phyloP scores from a whole-genome alignment of 2,113 vertebrate species.

The Bubo bubo region DNA sequence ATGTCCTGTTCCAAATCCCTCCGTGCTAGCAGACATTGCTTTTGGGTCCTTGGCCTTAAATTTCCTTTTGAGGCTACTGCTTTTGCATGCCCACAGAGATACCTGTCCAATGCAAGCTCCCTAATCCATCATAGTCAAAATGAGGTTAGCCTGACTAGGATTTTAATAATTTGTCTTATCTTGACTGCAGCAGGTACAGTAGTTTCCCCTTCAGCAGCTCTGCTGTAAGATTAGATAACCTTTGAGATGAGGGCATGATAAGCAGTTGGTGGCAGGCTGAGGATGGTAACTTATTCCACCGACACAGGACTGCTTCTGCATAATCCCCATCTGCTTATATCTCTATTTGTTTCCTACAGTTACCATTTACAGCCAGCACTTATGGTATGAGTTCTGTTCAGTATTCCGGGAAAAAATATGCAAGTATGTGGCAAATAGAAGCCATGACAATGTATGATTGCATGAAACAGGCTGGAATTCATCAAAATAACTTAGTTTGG shows the following conservation, averaged over 20 bases:
- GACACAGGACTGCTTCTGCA: conserved; percentile 39
- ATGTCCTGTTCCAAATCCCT: neutral
- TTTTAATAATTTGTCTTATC: neutral
- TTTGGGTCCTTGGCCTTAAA: neutral
- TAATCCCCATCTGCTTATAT: conserved; percentile 58
- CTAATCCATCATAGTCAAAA: neutral
- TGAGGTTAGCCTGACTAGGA: neutral
- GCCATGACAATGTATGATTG: neutral
- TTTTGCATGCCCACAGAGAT: neutral
- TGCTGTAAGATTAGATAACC: neutral
- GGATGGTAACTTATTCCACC: conserved; percentile 45
- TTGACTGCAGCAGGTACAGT: neutral
- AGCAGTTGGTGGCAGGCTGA: conserved; percentile 33
- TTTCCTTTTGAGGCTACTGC: neutral
- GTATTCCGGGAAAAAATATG: conserved; percentile 12
- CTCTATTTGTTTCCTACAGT: conserved; percentile 47
- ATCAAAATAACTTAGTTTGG: neutral
- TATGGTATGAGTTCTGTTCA: conserved; percentile 47
- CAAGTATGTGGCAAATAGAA: neutral
- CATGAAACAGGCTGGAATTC: neutral
- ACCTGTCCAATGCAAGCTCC: neutral
- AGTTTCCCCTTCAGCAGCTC: neutral
- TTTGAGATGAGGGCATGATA: conserved; percentile 28
- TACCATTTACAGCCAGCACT: conserved; percentile 63
- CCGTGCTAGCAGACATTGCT: neutral